Evolutionary conservation across 1,140 invertebrate genomes (phyloP).

Genomic region (Pseudachorutes palmiensis): DNA sequence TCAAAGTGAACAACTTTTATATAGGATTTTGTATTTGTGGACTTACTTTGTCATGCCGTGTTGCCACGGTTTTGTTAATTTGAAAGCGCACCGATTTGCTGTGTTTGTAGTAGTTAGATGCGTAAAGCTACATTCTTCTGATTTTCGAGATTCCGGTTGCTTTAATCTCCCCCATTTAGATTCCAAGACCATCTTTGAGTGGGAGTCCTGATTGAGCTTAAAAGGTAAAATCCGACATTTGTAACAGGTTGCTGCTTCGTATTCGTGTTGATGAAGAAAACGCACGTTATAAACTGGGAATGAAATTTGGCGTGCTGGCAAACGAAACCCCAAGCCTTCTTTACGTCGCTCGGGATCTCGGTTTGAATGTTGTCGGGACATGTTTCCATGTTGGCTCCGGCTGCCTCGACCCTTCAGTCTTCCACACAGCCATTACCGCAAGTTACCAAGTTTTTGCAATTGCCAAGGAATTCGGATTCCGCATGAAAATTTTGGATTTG

Average conservation of each 20-base stretch:
- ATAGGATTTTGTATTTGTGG: too few relatives aligned
- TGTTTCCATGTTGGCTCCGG: slow-evolving; percentile 84
- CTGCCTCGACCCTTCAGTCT: slow-evolving; percentile 66
- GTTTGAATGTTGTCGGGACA: slow-evolving; percentile 70
- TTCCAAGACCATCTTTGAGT: too few relatives aligned
- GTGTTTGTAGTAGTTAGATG: too few relatives aligned
- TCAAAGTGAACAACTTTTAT: too few relatives aligned
- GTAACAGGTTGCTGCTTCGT: slow-evolving; percentile 78
- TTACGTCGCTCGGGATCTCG: slow-evolving; percentile 59
- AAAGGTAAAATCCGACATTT: too few relatives aligned
- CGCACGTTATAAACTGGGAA: slow-evolving; percentile 80
- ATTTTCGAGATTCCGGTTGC: too few relatives aligned
- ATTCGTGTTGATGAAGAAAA: slow-evolving; percentile 82
- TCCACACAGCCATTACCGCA: slow-evolving; percentile 61
- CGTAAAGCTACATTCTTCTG: too few relatives aligned
- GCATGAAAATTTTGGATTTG: slow-evolving; percentile 66
- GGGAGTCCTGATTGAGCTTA: too few relatives aligned
- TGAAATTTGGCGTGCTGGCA: slow-evolving; percentile 86
- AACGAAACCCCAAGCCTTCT: slow-evolving; percentile 71
- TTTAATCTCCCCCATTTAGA: too few relatives aligned
- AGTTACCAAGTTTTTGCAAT: slow-evolving; percentile 59
- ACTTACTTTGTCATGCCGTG: too few relatives aligned
- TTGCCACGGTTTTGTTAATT: too few relatives aligned
- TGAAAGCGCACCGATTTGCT: too few relatives aligned
- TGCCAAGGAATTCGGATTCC: slow-evolving; percentile 57